These are phyloP conservation scores for Festucalex cinctus DNA, from an alignment of 2,113 vertebrate species.

Conservation along the genomic window DNA sequence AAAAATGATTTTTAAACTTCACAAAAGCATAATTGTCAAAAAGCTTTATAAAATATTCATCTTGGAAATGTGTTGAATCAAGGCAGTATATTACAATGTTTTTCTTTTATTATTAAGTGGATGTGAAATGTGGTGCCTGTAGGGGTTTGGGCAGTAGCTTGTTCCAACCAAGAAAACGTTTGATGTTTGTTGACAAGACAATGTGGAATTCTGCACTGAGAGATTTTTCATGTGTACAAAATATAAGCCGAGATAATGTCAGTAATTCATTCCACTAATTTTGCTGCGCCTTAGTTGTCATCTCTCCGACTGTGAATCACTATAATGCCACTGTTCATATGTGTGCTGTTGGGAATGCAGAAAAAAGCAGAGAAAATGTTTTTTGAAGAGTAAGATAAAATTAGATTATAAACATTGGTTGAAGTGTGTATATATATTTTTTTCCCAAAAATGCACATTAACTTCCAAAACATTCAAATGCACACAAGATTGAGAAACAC, in stretches of 20 bases:
- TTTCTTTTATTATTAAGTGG: slow-evolving; percentile 5
- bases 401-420: neutral
- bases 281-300: neutral
- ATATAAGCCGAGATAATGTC: neutral
- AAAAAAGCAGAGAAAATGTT: neutral
- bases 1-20: neutral
- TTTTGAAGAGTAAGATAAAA: neutral
- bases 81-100: neutral
- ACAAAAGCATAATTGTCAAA: neutral
- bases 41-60: neutral
- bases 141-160: slow-evolving; percentile 54
- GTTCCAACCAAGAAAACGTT: slow-evolving; percentile 51
- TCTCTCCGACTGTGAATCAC: neutral
- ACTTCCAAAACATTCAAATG: neutral
- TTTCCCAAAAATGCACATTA: neutral
- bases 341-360: neutral
- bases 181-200: slow-evolving; percentile 56
- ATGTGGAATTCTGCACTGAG: slow-evolving; percentile 66
- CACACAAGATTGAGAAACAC: neutral
- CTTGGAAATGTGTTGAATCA: neutral
- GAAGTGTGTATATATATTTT: neutral
- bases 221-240: slow-evolving; percentile 42
- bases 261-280: neutral
- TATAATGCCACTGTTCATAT: neutral
- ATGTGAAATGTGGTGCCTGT: neutral